Percentiles rank a stretch among this genome's conserved stretches.
Evolutionary conservation across 2,113 vertebrate genomes (phyloP).

Genomic region (Lepisosteus oculatus): DNA sequence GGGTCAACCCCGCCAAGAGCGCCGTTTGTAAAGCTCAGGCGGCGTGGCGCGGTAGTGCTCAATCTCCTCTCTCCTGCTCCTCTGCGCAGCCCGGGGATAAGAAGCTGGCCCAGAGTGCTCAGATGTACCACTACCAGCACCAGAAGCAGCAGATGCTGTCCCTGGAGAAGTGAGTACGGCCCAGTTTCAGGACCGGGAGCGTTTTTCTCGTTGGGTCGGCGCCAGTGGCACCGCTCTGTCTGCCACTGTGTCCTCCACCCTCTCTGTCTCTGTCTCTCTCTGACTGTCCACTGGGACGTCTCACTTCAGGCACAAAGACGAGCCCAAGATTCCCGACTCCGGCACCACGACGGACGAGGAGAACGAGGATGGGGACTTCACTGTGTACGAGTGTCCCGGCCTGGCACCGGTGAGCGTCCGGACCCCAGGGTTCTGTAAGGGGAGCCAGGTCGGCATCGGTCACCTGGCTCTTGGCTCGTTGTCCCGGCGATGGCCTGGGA

Average conservation of each 20-base stretch:
- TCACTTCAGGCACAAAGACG: conserved; percentile 74
- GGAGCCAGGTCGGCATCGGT: neutral
- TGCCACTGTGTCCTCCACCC: neutral
- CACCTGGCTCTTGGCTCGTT: no score
- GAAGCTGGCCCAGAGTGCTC: conserved; percentile 83
- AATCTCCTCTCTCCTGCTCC: neutral
- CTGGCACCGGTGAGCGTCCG: conserved; percentile 79
- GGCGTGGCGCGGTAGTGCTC: neutral
- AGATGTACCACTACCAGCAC: conserved; percentile 96
- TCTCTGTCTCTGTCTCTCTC: neutral
- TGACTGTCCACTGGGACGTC: neutral
- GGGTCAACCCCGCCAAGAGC: neutral
- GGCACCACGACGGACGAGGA: conserved; percentile 84
- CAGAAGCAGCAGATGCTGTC: conserved; percentile 95
- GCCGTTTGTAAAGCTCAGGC: no score
- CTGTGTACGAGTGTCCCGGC: conserved; percentile 93
- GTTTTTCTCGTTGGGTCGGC: no score
- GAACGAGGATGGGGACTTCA: conserved; percentile 93
- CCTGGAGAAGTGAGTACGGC: conserved; percentile 76
- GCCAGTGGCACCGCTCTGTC: neutral
- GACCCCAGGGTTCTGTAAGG: no score
- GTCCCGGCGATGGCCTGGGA: no score
- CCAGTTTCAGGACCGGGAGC: neutral
- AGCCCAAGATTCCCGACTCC: conserved; percentile 72
- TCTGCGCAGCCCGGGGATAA: conserved; percentile 78